These are phyloP conservation scores for Exocentrus adspersus DNA, from an alignment of 2,888 invertebrate species.

Conservation along the genomic window DNA sequence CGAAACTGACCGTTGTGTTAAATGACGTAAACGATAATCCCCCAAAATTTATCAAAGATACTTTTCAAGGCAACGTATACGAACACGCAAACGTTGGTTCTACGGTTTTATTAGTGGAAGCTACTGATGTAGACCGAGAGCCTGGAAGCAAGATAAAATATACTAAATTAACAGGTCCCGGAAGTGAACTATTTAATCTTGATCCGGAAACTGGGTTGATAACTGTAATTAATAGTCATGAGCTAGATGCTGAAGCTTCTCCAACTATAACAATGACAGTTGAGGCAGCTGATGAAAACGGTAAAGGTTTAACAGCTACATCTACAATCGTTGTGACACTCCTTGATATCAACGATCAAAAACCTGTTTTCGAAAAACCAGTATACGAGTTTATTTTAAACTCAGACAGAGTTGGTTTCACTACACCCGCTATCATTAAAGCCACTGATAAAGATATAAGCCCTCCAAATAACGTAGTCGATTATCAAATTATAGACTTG, in stretches of 20 bases:
- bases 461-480: slow-evolving; percentile 85
- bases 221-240: slow-evolving; percentile 78
- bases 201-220: slow-evolving; percentile 83
- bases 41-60: slow-evolving; percentile 78
- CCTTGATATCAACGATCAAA: slow-evolving; percentile 65
- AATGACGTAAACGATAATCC: slow-evolving; percentile 90
- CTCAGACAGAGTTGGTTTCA: slow-evolving; percentile 78
- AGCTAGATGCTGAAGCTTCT: slow-evolving; percentile 85
- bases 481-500: slow-evolving; percentile 83
- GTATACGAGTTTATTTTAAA: slow-evolving; percentile 85
- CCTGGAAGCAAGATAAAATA: slow-evolving; percentile 71
- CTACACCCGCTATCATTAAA: slow-evolving; percentile 75
- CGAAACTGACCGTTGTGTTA: slow-evolving; percentile 82
- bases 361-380: slow-evolving; percentile 82
- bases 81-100: slow-evolving; percentile 79
- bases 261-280: slow-evolving; percentile 82
- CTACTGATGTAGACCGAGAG: slow-evolving; percentile 84
- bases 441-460: slow-evolving; percentile 87
- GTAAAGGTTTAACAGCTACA: slow-evolving; percentile 79
- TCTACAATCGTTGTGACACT: slow-evolving; percentile 80
- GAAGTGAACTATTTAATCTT: slow-evolving; percentile 81
- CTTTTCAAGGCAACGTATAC: slow-evolving; percentile 79
- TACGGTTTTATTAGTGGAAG: slow-evolving; percentile 71
- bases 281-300: slow-evolving; percentile 89
- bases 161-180: slow-evolving; percentile 61